These are phyloP conservation scores for Eretmocerus hayati DNA, from an alignment of 2,888 invertebrate species.

Conservation along the genomic window DNA sequence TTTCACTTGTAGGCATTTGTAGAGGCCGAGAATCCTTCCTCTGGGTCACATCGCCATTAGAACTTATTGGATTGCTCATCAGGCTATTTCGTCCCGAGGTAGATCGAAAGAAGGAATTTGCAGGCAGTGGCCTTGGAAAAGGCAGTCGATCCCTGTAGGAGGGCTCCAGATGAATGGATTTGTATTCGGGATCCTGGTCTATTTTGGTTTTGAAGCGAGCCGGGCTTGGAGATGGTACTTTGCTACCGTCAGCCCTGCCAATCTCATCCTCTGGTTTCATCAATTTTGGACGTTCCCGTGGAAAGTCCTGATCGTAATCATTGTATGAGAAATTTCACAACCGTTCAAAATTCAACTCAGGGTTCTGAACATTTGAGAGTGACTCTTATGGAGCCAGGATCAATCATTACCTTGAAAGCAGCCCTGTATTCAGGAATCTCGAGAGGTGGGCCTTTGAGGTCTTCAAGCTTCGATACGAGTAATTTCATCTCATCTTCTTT, in stretches of 20 bases:
- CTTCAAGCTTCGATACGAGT: constrained; percentile 38
- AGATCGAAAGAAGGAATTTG: constrained; percentile 26
- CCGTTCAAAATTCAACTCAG: neutral
- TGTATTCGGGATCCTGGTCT: constrained; percentile 46
- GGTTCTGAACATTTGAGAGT: constrained; percentile 2
- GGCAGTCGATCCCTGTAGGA: constrained; percentile 27
- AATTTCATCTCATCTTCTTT: constrained; percentile 37
- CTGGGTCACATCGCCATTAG: neutral
- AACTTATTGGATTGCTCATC: neutral
- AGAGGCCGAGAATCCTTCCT: constrained; percentile 7
- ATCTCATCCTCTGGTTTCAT: constrained; percentile 44
- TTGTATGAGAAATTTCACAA: too few species aligned
- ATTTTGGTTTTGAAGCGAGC: constrained; percentile 31
- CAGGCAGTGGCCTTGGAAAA: constrained; percentile 32
- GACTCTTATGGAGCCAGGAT: too few species aligned
- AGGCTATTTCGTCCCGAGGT: constrained; percentile 25
- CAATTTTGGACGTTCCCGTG: constrained; percentile 46
- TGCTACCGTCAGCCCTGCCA: constrained; percentile 41
- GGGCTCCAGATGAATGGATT: constrained; percentile 31
- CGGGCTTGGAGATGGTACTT: constrained; percentile 22
- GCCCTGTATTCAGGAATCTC: constrained; percentile 42
- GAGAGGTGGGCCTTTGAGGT: constrained; percentile 35
- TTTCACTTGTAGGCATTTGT: constrained; percentile 31
- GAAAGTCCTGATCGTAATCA: constrained; percentile 48
- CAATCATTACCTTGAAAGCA: constrained; percentile 41